phyloP scores from a whole-genome alignment of 2,113 vertebrate species.

The Micronycteris hirsuta region DNA sequence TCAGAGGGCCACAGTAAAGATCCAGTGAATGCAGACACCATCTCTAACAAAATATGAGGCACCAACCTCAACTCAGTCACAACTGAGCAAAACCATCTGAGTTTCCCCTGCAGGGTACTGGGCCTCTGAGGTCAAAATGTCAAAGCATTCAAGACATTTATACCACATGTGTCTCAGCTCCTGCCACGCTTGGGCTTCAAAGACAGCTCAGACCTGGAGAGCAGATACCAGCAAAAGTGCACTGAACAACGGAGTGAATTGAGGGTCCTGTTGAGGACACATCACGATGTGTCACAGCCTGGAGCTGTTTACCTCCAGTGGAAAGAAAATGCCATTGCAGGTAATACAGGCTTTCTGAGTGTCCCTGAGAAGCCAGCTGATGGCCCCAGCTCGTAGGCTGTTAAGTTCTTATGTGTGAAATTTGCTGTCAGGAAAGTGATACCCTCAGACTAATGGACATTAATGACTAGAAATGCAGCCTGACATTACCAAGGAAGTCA shows the following conservation, averaged over 20 bases:
- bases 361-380: background rate
- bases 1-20: background rate
- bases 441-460: background rate
- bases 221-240: background rate
- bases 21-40: background rate
- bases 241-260: background rate
- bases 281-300: background rate
- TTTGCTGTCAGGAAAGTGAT: slow-evolving; percentile 40
- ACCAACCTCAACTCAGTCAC: background rate
- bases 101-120: background rate
- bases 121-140: background rate
- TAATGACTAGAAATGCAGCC: slow-evolving; percentile 22
- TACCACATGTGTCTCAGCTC: background rate
- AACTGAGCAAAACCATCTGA: background rate
- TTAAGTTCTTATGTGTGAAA: slow-evolving; percentile 13
- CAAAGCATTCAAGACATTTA: background rate
- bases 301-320: background rate
- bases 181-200: background rate
- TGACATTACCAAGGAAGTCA: slow-evolving; percentile 8
- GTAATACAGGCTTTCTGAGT: background rate
- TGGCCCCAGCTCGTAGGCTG: background rate
- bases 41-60: background rate
- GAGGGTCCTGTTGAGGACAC: background rate
- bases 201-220: background rate
- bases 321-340: slow-evolving; percentile 14